phyloP scores from a whole-genome alignment of 2,113 vertebrate species.

The Struthidea cinerea region DNA sequence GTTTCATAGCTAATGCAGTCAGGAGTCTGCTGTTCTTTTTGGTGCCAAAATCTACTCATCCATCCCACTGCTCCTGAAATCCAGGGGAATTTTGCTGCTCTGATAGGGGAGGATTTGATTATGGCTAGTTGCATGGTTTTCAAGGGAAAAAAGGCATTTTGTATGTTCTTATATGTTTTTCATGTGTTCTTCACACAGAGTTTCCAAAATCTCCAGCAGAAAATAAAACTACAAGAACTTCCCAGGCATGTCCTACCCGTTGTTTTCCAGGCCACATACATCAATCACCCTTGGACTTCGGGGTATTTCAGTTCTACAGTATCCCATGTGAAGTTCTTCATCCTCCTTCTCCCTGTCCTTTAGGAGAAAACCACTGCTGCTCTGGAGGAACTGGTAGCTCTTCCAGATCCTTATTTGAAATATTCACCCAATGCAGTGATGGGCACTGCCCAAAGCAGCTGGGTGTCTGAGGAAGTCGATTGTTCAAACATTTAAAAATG shows the following conservation, averaged over 20 bases:
- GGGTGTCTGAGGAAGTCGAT: rapidly evolving
- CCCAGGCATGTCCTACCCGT: not conserved
- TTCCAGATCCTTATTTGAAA: not conserved
- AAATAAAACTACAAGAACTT: not conserved
- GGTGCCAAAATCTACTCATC: not conserved
- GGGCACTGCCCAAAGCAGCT: not conserved
- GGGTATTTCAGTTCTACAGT: not conserved
- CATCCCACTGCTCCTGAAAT: not conserved
- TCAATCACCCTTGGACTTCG: rapidly evolving
- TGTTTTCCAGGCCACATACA: rapidly evolving
- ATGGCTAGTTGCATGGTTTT: not conserved
- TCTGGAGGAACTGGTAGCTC: not conserved
- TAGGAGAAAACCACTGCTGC: not conserved
- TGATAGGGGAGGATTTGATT: not conserved
- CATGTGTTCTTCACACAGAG: rapidly evolving
- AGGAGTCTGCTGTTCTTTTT: not conserved
- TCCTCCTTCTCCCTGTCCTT: not conserved
- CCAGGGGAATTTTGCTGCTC: not conserved
- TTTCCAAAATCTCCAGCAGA: not conserved
- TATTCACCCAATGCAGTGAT: not conserved
- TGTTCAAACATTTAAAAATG: not conserved
- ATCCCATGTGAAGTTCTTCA: not conserved
- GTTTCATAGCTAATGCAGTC: not conserved
- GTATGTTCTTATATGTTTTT: not conserved
- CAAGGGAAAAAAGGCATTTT: not conserved